These are phyloP conservation scores for Myripristis jacobus DNA, from an alignment of 2,797 vertebrate species.

Conservation along the genomic window DNA sequence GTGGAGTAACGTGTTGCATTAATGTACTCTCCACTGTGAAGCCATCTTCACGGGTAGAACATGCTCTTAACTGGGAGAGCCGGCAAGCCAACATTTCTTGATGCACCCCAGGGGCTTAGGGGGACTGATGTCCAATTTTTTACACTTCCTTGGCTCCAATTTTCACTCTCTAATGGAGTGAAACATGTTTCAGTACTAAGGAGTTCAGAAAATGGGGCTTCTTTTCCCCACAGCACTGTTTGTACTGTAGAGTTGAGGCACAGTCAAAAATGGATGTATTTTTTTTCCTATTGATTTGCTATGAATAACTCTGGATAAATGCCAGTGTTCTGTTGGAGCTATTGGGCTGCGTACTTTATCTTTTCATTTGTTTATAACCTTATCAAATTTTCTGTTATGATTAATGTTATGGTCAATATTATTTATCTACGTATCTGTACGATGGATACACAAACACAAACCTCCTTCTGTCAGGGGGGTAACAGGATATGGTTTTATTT, in stretches of 20 bases:
- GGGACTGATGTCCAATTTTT: slow-evolving; percentile 76
- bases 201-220: slow-evolving; percentile 31
- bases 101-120: slow-evolving; percentile 68
- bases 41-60: slow-evolving; percentile 63
- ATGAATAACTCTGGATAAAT: slow-evolving; percentile 50
- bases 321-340: slow-evolving; percentile 14
- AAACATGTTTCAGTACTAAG: slow-evolving; percentile 67
- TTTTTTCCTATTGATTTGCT: slow-evolving; percentile 29
- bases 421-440: slow-evolving; percentile 1
- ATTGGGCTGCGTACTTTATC: slow-evolving; percentile 11
- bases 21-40: slow-evolving; percentile 52
- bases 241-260: slow-evolving; percentile 14
- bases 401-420: background rate
- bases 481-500: slow-evolving; percentile 16
- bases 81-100: slow-evolving; percentile 56
- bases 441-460: slow-evolving; percentile 34
- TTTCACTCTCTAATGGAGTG: slow-evolving; percentile 78
- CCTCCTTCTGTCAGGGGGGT: slow-evolving; percentile 33
- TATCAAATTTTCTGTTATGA: background rate
- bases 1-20: slow-evolving; percentile 60
- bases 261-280: slow-evolving; percentile 19
- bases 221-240: slow-evolving; percentile 33
- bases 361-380: background rate
- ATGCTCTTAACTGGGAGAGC: slow-evolving; percentile 65
- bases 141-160: slow-evolving; percentile 75